phyloP scores from a whole-genome alignment of 2,113 vertebrate species.

The Oriolus oriolus region DNA sequence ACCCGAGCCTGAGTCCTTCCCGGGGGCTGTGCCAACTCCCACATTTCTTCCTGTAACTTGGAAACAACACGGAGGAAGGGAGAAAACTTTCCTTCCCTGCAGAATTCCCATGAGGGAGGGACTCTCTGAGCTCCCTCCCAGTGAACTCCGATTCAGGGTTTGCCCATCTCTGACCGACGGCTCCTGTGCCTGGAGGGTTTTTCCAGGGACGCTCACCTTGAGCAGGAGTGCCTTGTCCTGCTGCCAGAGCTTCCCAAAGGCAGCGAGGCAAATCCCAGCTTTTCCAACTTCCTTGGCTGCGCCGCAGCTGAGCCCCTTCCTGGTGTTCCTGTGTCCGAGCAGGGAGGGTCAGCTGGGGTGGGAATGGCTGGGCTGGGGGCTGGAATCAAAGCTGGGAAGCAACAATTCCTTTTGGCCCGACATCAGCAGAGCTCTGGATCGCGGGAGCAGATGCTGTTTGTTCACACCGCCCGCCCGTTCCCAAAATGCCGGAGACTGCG shows the following conservation, averaged over 20 bases:
- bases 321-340: fast-evolving
- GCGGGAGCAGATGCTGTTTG: constrained; percentile 12
- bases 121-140: not conserved
- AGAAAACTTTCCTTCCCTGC: not conserved
- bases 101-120: not conserved
- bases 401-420: not conserved
- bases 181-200: not conserved
- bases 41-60: not conserved
- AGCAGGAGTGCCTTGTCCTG: not conserved
- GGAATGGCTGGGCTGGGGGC: not conserved
- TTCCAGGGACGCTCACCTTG: not conserved
- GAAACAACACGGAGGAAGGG: not conserved
- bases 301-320: fast-evolving
- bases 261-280: not conserved
- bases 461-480: not conserved
- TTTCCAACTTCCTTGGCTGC: fast-evolving
- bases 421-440: not conserved
- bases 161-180: not conserved
- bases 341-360: not conserved
- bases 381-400: not conserved
- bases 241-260: not conserved
- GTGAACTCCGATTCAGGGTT: not conserved
- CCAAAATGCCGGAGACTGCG: not conserved
- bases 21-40: not conserved
- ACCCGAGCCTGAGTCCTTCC: not conserved